Conservation (phyloP, 2,888 invertebrate genomes). For the Nomada ruficornis region DNA sequence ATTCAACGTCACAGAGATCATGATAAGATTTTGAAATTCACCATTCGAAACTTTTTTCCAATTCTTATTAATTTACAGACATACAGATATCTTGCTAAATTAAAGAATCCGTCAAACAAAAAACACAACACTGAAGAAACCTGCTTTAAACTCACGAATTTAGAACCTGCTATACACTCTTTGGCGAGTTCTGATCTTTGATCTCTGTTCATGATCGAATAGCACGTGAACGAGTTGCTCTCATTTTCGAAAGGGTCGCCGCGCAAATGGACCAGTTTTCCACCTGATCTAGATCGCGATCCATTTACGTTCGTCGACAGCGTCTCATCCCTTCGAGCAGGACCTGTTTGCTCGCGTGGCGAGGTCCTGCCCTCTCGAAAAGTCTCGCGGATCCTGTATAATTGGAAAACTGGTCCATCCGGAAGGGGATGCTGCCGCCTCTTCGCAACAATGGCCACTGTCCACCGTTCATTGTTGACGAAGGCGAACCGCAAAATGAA, state of each 20-base stretch:
- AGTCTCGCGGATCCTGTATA: slow-evolving; percentile 46
- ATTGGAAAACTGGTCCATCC: slow-evolving; percentile 78
- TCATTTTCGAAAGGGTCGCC: slow-evolving; percentile 39
- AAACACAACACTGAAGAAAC: neutral
- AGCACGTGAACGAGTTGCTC: slow-evolving; percentile 47
- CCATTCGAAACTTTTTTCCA: neutral
- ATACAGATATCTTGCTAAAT: neutral
- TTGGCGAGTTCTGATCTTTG: slow-evolving; percentile 60
- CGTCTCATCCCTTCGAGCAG: slow-evolving; percentile 53
- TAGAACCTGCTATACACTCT: slow-evolving; percentile 44
- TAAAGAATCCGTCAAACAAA: neutral
- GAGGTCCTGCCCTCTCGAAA: slow-evolving; percentile 70
- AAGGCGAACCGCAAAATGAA: slow-evolving; percentile 78
- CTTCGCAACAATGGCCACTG: slow-evolving; percentile 74
- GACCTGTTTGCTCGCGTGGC: slow-evolving; percentile 82
- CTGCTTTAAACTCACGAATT: slow-evolving; percentile 16
- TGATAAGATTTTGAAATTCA: neutral
- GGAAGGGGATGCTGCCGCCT: slow-evolving; percentile 77
- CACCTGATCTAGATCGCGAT: slow-evolving; percentile 82
- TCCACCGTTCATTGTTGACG: slow-evolving; percentile 75
- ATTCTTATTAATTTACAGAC: no score
- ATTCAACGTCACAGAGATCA: no score
- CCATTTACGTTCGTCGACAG: slow-evolving; percentile 73
- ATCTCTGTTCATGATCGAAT: slow-evolving; percentile 54
- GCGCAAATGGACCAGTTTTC: slow-evolving; percentile 81